A percentile compares a stretch with the other conserved stretches of the same genome.
phyloP scores from a whole-genome alignment of 2,113 vertebrate genomes.

The Chionis minor region DNA sequence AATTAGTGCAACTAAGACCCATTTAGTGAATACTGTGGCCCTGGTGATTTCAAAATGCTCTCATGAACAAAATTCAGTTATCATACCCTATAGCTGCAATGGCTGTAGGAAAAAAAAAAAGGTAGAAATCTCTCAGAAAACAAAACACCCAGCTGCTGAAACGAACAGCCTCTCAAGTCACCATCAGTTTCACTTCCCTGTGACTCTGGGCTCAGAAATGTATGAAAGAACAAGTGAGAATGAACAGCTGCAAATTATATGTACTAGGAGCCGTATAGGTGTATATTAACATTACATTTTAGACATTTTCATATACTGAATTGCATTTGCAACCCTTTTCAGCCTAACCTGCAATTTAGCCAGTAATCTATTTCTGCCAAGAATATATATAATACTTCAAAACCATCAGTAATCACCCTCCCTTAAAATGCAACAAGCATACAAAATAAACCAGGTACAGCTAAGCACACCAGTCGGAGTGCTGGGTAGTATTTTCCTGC shows the following conservation, averaged over 20 bases:
- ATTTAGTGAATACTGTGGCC: neutral
- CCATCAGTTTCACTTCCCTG: slow-evolving; percentile 30
- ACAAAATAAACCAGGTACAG: neutral
- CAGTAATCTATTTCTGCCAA: neutral
- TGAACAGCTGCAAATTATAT: neutral
- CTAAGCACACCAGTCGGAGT: neutral
- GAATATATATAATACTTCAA: neutral
- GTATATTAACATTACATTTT: neutral
- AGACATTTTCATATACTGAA: neutral
- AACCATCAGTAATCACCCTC: neutral
- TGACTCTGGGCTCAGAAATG: slow-evolving; percentile 43
- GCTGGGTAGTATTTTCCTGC: neutral
- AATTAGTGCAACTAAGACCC: neutral
- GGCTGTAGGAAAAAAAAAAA: neutral
- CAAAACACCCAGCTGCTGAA: slow-evolving; percentile 22
- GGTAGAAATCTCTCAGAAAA: slow-evolving; percentile 27
- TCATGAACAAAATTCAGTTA: neutral
- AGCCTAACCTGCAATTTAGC: neutral
- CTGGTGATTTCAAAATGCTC: neutral
- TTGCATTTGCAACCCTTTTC: neutral
- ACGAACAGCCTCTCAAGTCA: slow-evolving; percentile 7
- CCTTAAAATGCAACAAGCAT: neutral
- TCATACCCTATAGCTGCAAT: neutral
- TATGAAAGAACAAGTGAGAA: slow-evolving; percentile 56
- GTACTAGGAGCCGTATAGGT: neutral